These are phyloP conservation scores for Psophia crepitans DNA, from an alignment of 2,113 vertebrate species.

Conservation along the genomic window DNA sequence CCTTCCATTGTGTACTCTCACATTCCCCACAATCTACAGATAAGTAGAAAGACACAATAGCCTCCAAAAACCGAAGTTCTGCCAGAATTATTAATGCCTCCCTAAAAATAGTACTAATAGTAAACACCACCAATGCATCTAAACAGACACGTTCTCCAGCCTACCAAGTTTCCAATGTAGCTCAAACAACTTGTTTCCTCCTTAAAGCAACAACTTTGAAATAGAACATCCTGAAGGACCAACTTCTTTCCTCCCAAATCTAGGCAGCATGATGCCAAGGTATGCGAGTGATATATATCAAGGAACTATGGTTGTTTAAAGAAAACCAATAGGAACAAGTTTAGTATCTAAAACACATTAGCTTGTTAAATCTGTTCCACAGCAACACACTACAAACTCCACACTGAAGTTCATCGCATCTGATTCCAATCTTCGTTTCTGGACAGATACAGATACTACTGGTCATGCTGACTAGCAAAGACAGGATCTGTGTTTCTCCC, in stretches of 20 bases:
- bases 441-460: neutral
- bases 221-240: neutral
- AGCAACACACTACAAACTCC: neutral
- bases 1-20: neutral
- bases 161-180: neutral
- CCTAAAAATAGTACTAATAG: neutral
- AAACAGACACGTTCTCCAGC: neutral
- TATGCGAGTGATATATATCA: fast-evolving
- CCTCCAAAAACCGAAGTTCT: neutral
- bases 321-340: neutral
- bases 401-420: neutral
- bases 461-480: neutral
- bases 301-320: neutral
- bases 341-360: neutral
- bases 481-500: neutral
- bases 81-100: neutral
- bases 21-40: neutral
- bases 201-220: neutral
- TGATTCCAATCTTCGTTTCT: neutral
- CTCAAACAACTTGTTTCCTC: neutral
- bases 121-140: neutral
- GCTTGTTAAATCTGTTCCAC: neutral
- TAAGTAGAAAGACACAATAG: neutral
- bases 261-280: neutral
- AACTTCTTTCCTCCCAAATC: neutral